A percentile compares a stretch with the other conserved stretches of the same genome.
phyloP scores from a whole-genome alignment of 2,113 vertebrate species.

The Peromyscus polionotus region DNA sequence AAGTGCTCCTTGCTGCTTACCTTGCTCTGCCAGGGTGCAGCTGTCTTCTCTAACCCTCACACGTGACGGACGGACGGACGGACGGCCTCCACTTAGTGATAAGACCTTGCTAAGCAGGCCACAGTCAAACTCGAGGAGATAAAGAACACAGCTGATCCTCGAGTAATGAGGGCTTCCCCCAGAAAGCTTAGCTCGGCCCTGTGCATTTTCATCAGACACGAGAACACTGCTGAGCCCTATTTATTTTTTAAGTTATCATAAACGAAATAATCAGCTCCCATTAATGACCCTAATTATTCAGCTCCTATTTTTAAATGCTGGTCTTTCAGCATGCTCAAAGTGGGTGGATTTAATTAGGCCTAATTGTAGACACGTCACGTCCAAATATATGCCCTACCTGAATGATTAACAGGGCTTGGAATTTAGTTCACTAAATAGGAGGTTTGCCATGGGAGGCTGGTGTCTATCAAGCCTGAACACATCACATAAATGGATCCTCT shows the following conservation, averaged over 20 bases:
- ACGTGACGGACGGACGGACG: too few relatives aligned
- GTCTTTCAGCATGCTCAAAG: conserved; percentile 86
- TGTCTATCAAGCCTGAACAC: conserved; percentile 66
- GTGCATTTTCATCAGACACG: not conserved
- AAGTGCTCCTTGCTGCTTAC: not conserved
- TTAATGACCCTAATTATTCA: conserved; percentile 87
- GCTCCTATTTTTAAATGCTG: conserved; percentile 87
- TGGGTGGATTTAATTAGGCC: conserved; percentile 88
- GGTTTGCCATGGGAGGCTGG: conserved; percentile 78
- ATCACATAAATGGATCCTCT: conserved; percentile 80
- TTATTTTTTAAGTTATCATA: conserved; percentile 81
- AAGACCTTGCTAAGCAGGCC: not conserved
- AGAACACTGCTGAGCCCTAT: conserved; percentile 69
- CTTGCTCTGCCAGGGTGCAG: not conserved
- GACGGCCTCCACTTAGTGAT: not conserved
- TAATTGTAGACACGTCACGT: conserved; percentile 86
- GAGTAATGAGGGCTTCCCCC: not conserved
- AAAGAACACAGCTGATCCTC: not conserved
- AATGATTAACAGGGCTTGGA: conserved; percentile 86
- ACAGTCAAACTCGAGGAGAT: not conserved
- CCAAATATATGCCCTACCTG: conserved; percentile 79
- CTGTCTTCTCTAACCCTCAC: not conserved
- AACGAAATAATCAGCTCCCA: conserved; percentile 83
- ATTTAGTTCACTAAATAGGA: conserved; percentile 84
- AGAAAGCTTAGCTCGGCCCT: not conserved